A percentile compares a stretch with the other conserved stretches of the same genome.
These are phyloP conservation scores for Synergus gifuensis DNA, from an alignment of 2,888 invertebrate species.

Conservation along the genomic window DNA sequence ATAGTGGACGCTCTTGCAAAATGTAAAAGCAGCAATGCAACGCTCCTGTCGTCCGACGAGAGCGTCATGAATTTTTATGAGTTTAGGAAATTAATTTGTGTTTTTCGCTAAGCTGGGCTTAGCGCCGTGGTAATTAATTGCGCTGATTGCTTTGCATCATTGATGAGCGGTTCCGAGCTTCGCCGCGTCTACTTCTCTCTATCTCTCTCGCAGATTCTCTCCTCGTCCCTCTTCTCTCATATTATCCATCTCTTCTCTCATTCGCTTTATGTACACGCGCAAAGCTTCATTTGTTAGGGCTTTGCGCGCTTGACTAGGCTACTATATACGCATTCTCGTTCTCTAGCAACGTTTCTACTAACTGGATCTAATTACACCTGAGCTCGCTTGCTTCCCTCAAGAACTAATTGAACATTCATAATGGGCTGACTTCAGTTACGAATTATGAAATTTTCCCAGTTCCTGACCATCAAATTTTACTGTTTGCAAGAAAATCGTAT, in stretches of 20 bases:
- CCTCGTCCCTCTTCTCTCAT: conserved; percentile 17
- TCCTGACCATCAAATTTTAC: not conserved
- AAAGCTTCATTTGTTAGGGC: conserved; percentile 23
- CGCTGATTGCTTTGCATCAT: conserved; percentile 77
- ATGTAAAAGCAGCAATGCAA: conserved; percentile 29
- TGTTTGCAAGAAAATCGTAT: not conserved
- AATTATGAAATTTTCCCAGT: not conserved
- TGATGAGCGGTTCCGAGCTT: conserved; percentile 73
- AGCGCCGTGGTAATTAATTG: conserved; percentile 77
- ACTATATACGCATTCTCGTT: conserved; percentile 33
- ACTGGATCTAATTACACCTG: conserved; percentile 56
- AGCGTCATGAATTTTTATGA: conserved; percentile 73
- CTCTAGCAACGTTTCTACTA: conserved; percentile 54
- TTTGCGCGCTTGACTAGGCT: conserved; percentile 29
- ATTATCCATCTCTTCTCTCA: conserved; percentile 43
- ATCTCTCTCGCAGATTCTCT: conserved; percentile 41
- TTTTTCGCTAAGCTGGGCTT: conserved; percentile 75
- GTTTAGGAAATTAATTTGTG: conserved; percentile 77
- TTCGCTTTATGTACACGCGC: conserved; percentile 37
- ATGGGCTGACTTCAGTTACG: conserved; percentile 11
- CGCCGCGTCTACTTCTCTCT: conserved; percentile 36
- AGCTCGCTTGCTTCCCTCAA: conserved; percentile 50
- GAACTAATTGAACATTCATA: conserved; percentile 53
- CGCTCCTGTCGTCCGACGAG: conserved; percentile 39
- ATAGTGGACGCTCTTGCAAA: conserved; percentile 30